These are phyloP conservation scores for Threskiornis aethiopicus DNA, from an alignment of 2,797 vertebrate species.

Conservation along the genomic window DNA sequence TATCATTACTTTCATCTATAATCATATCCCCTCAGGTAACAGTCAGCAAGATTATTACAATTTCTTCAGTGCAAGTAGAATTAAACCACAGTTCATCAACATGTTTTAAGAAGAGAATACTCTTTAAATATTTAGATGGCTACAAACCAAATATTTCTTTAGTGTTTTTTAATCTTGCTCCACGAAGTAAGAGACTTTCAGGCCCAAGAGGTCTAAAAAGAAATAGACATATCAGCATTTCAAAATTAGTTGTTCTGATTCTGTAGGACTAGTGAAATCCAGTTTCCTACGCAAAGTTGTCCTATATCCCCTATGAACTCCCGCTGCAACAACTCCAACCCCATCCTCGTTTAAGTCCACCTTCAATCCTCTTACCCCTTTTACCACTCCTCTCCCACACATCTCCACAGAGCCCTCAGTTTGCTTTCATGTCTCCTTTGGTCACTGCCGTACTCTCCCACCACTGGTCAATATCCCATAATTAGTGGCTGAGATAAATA, in stretches of 20 bases:
- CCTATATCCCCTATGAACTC: not conserved
- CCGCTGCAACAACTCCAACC: not conserved
- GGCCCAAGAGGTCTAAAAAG: conserved; percentile 89
- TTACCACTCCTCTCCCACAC: not conserved
- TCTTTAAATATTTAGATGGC: conserved; percentile 42
- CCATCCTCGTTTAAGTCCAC: not conserved
- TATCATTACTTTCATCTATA: conserved; percentile 14
- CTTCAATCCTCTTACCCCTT: not conserved
- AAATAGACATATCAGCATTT: conserved; percentile 20
- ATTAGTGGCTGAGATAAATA: not conserved
- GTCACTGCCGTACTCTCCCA: not conserved
- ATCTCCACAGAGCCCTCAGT: not conserved
- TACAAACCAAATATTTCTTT: conserved; percentile 97
- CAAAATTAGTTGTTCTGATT: not conserved
- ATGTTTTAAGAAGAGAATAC: not conserved
- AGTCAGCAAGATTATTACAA: not conserved
- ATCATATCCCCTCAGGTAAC: conserved; percentile 2
- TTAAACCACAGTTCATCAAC: conserved; percentile 17
- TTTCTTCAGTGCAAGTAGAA: not conserved
- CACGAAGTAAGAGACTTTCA: conserved; percentile 95
- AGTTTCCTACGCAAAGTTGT: not conserved
- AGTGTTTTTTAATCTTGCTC: conserved; percentile 98
- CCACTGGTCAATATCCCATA: not conserved
- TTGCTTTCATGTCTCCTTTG: not conserved
- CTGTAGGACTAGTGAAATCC: not conserved